A percentile compares a stretch with the other conserved stretches of the same genome.
phyloP scores from a whole-genome alignment of 2,797 vertebrate species.

The Mico argentatus region DNA sequence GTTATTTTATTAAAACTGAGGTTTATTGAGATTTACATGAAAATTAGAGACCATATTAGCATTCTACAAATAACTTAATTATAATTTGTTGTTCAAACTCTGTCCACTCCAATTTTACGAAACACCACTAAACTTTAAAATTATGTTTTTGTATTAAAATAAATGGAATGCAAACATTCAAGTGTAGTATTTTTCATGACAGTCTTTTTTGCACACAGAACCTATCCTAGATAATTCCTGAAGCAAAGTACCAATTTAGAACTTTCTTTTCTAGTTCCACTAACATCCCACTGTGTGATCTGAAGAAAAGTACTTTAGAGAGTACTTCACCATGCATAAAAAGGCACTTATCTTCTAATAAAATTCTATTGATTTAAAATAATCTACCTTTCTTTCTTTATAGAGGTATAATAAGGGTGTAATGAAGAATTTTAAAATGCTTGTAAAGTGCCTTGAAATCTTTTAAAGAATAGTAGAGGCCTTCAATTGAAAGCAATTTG shows the following conservation, averaged over 20 bases:
- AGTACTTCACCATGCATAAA: constrained; percentile 5
- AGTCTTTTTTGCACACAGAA: neutral
- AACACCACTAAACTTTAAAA: neutral
- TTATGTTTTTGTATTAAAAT: constrained; percentile 9
- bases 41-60: neutral
- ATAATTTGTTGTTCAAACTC: neutral
- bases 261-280: constrained; percentile 14
- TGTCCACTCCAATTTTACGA: neutral
- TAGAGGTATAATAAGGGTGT: neutral
- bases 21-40: neutral
- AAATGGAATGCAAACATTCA: neutral
- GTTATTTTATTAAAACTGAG: neutral
- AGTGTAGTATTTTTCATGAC: neutral
- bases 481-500: neutral
- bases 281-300: neutral
- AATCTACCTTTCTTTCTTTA: constrained; percentile 43
- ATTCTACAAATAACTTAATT: neutral
- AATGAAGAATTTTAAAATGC: constrained; percentile 38
- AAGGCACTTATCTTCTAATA: constrained; percentile 36
- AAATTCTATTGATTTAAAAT: constrained; percentile 54
- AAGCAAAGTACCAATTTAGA: neutral
- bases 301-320: neutral
- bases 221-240: neutral
- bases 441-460: constrained; percentile 27
- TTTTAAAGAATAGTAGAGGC: constrained; percentile 2